These are phyloP conservation scores for Tachuris rubrigastra DNA, from an alignment of 2,113 vertebrate species.

Conservation along the genomic window DNA sequence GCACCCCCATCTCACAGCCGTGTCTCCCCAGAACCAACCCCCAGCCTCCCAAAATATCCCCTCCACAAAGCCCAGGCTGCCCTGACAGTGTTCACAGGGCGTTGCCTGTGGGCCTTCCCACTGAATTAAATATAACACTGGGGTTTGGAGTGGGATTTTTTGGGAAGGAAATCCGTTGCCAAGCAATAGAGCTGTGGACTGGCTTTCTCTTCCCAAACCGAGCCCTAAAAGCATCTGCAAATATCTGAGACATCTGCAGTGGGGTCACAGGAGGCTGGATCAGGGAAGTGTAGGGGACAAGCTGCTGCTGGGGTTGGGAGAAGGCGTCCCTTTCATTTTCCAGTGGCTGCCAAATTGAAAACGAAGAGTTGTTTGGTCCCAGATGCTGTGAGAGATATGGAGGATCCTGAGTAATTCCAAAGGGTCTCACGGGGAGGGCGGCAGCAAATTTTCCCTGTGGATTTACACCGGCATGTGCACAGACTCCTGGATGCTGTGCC, in stretches of 20 bases:
- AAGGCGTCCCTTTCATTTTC: not conserved
- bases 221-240: not conserved
- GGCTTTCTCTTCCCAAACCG: not conserved
- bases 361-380: not conserved
- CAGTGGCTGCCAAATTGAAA: not conserved
- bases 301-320: not conserved
- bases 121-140: not conserved
- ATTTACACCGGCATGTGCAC: not conserved
- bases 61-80: not conserved
- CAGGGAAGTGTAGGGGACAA: not conserved
- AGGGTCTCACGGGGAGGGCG: not conserved
- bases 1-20: not conserved
- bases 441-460: not conserved
- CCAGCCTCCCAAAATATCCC: not conserved
- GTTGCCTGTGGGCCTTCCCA: not conserved
- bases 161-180: conserved; percentile 34
- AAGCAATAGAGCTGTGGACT: not conserved
- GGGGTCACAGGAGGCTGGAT: not conserved
- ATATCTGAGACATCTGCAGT: not conserved
- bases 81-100: not conserved
- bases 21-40: not conserved
- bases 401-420: not conserved
- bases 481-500: fast-evolving
- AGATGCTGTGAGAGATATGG: not conserved
- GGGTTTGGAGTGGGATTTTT: not conserved